These are phyloP conservation scores for Xiphophorus maculatus DNA, from an alignment of 2,113 vertebrate species.

Conservation along the genomic window DNA sequence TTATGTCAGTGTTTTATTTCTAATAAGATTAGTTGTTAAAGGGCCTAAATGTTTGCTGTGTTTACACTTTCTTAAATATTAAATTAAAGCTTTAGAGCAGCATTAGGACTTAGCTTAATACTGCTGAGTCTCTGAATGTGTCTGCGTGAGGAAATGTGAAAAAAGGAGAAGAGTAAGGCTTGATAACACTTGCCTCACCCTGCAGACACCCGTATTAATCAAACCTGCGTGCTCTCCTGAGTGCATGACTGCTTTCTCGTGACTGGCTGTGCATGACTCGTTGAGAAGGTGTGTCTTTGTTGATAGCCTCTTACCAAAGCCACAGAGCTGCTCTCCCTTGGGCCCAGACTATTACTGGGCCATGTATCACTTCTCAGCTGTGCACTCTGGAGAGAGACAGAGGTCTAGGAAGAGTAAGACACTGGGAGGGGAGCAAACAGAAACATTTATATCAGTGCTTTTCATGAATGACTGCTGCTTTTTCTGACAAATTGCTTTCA, in stretches of 20 bases:
- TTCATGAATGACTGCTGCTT: slow-evolving; percentile 10
- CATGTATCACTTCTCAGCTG: slow-evolving; percentile 60
- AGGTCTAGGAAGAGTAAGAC: neutral
- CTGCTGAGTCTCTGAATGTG: neutral
- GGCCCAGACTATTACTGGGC: slow-evolving; percentile 51
- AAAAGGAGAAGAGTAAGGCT: neutral
- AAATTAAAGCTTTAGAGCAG: neutral
- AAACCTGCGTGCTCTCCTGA: slow-evolving; percentile 4
- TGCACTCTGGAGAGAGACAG: slow-evolving; percentile 37
- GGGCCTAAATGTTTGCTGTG: neutral
- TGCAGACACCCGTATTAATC: slow-evolving; percentile 21
- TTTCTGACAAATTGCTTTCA: slow-evolving; percentile 7
- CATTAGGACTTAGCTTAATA: neutral
- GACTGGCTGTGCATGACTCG: slow-evolving; percentile 29
- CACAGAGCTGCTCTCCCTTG: slow-evolving; percentile 52
- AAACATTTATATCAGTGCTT: slow-evolving; percentile 36
- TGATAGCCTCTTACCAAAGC: slow-evolving; percentile 64
- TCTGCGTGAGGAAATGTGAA: neutral
- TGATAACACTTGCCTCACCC: neutral
- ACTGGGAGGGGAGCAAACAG: slow-evolving; percentile 7
- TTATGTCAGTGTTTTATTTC: neutral
- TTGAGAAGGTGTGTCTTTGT: slow-evolving; percentile 48
- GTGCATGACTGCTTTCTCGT: slow-evolving; percentile 30
- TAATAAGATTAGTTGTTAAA: neutral
- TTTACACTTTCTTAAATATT: neutral